These are phyloP conservation scores for Lonchura striata DNA, from an alignment of 2,113 vertebrate species.

Conservation along the genomic window DNA sequence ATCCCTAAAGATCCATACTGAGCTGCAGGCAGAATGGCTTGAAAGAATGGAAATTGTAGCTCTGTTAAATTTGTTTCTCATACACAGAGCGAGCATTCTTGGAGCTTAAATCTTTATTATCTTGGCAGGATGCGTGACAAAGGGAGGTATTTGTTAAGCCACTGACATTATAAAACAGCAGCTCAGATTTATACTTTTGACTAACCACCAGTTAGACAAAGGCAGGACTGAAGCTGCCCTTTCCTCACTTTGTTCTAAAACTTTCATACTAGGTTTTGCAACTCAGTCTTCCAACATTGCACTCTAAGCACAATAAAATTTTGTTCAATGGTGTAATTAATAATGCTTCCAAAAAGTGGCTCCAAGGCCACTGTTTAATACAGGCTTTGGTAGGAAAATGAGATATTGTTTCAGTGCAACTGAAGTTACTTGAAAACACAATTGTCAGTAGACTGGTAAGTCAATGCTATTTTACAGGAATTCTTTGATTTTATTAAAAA, in stretches of 20 bases:
- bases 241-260: background rate
- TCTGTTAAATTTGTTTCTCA: slow-evolving; percentile 39
- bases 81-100: background rate
- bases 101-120: slow-evolving; percentile 27
- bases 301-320: background rate
- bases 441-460: background rate
- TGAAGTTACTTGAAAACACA: background rate
- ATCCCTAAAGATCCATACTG: slow-evolving; percentile 38
- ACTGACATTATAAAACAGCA: background rate
- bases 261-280: background rate
- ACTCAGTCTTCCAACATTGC: background rate
- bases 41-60: slow-evolving; percentile 28
- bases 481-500: background rate
- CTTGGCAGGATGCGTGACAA: background rate
- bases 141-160: background rate
- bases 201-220: background rate
- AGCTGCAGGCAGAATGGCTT: background rate
- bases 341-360: background rate
- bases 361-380: background rate
- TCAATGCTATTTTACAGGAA: background rate
- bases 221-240: background rate
- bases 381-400: background rate
- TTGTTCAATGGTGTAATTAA: background rate
- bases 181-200: background rate
- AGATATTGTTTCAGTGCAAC: background rate